Evolutionary conservation across 2,113 vertebrate genomes (phyloP), one percentile per base, ranked within the genome.

Genomic region (Sorex araneus): DNA sequence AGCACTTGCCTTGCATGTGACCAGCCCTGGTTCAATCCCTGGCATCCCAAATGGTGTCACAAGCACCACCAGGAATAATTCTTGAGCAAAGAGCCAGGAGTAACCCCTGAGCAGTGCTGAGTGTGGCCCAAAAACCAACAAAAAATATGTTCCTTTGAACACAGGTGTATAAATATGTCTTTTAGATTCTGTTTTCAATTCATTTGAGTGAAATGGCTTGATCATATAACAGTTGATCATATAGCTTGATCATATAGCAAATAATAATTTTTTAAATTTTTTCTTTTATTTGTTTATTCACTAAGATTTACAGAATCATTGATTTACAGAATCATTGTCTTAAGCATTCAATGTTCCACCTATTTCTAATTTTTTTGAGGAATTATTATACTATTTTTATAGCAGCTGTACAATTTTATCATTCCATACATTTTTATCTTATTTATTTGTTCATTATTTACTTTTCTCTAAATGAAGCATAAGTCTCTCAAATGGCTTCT

Each of bases 361-460:
- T 74, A 57, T 45, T 78, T 88, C 83, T 64, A 79, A 81, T 54
- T 84, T 81, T 50, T 71, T 64, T 66, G 40, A 47, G 21, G 19
- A 81, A 67, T 2, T 2, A 47, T 57, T 54, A 36, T 77, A 0
- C 81, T 50, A 50, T 74, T 92, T 89, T 30, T 23, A 13, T 1
- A 66, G 2, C 18, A 13, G 40, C 63, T 90, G 19, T 4, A 74
- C 18, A 66, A 47, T 84, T 50, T 89, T 89, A 50, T 36, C 7
- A 69, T 81, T 50, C 63, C 30, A 43, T 47, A 23, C 73, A 28
- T 74, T 8, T 81, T 70, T 27, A 83, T 57, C 66, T 82, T 95
- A 50, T 87, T 10, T 40, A 73, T 3, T 82, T 95, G 13, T 87
- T 10, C 32, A 73, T 3, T 88, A 3, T 87, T 78, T 70, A 87